Conservation (phyloP, 2,113 vertebrate species). For the Lichenostomus cassidix region DNA sequence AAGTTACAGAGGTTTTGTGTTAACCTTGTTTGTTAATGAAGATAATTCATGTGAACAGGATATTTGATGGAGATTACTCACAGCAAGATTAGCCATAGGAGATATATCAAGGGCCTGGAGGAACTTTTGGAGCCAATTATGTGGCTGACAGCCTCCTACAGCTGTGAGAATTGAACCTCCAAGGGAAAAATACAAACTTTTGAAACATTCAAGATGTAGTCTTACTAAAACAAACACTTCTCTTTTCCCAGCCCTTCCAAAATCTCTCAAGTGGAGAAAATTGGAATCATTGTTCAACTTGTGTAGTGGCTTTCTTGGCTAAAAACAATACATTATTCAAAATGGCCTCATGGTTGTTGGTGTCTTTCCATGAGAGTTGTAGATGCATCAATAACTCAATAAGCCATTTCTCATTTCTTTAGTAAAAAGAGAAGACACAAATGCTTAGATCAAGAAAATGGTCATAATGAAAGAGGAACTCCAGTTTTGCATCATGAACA, state of each 20-base stretch:
- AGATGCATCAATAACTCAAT: background rate
- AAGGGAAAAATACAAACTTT: background rate
- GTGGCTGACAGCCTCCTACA: slow-evolving; percentile 21
- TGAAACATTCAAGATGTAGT: background rate
- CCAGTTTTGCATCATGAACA: background rate
- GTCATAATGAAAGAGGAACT: background rate
- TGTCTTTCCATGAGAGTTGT: background rate
- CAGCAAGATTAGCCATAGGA: slow-evolving; percentile 49
- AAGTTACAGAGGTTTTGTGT: background rate
- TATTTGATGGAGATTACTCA: slow-evolving; percentile 56
- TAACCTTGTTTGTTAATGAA: slow-evolving; percentile 49
- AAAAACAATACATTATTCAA: background rate
- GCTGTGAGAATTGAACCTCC: slow-evolving; percentile 30
- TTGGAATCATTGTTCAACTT: background rate
- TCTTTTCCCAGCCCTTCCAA: background rate
- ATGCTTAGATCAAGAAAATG: background rate
- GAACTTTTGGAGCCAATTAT: slow-evolving; percentile 48
- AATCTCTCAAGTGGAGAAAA: background rate
- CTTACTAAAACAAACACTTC: background rate
- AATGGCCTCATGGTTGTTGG: background rate
- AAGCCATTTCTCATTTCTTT: background rate
- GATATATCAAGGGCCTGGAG: slow-evolving; percentile 13
- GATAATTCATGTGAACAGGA: slow-evolving; percentile 47
- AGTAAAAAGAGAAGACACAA: background rate
- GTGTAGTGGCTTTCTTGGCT: background rate